Evolutionary conservation across 2,113 vertebrate genomes (phyloP).

Genomic region (Ibidorhyncha struthersii): DNA sequence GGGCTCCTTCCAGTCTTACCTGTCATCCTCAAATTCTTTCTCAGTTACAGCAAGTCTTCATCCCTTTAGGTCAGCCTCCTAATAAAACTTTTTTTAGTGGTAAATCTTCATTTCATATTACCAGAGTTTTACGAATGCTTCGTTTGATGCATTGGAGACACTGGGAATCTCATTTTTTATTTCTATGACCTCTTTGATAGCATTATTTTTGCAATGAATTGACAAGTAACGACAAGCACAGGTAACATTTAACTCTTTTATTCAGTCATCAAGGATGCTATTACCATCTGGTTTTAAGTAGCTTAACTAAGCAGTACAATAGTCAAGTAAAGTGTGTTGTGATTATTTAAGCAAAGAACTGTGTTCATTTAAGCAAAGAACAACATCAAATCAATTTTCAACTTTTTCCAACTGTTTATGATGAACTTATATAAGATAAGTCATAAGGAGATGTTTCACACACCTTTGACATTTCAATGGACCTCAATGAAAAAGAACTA

Average conservation of each 20-base stretch:
- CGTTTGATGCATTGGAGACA: neutral
- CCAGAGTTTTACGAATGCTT: neutral
- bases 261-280: neutral
- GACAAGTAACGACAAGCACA: neutral
- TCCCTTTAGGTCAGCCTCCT: neutral
- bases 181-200: neutral
- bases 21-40: neutral
- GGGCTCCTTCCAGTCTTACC: neutral
- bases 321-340: neutral
- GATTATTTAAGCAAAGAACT: neutral
- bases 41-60: neutral
- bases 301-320: neutral
- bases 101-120: neutral
- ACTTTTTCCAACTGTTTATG: neutral
- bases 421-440: neutral
- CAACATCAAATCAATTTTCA: neutral
- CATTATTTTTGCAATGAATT: neutral
- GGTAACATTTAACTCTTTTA: neutral
- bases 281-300: neutral
- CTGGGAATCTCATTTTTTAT: neutral
- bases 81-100: neutral
- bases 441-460: neutral
- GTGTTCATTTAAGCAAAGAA: neutral
- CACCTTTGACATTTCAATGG: neutral
- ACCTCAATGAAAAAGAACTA: neutral